These are phyloP conservation scores for Anguilla megastoma DNA, from an alignment of 2,797 vertebrate genomes.

Conservation along the genomic window DNA sequence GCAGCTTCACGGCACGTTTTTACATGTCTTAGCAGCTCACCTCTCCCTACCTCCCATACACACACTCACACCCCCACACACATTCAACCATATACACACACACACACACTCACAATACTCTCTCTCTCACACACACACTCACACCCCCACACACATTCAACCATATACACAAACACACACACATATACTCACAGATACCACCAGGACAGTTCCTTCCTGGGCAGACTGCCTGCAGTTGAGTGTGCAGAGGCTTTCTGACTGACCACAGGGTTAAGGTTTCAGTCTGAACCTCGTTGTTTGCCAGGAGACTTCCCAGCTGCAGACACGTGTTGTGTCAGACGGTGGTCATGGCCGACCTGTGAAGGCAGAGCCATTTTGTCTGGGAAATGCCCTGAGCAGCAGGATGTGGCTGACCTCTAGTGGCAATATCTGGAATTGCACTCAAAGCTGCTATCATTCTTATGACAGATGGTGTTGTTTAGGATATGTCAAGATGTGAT, in stretches of 20 bases:
- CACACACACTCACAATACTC: background rate
- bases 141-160: background rate
- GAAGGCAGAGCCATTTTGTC: background rate
- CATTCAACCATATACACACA: background rate
- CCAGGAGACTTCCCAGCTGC: background rate
- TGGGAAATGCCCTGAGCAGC: background rate
- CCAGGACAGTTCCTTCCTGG: background rate
- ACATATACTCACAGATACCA: background rate
- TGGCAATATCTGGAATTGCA: slow-evolving; percentile 27
- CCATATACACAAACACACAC: background rate
- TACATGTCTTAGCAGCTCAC: background rate
- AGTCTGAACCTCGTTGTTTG: background rate
- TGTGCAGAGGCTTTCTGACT: background rate
- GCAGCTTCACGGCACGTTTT: background rate
- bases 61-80: background rate
- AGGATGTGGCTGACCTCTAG: slow-evolving; percentile 40
- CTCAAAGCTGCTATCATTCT: background rate
- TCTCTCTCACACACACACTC: background rate
- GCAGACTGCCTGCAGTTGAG: background rate
- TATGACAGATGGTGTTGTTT: background rate
- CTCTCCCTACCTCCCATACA: background rate
- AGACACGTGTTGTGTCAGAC: background rate
- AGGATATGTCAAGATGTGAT: no score
- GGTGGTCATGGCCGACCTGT: background rate
- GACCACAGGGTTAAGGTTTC: background rate